phyloP scores from a whole-genome alignment of 2,113 vertebrate genomes.

The Ondatra zibethicus region DNA sequence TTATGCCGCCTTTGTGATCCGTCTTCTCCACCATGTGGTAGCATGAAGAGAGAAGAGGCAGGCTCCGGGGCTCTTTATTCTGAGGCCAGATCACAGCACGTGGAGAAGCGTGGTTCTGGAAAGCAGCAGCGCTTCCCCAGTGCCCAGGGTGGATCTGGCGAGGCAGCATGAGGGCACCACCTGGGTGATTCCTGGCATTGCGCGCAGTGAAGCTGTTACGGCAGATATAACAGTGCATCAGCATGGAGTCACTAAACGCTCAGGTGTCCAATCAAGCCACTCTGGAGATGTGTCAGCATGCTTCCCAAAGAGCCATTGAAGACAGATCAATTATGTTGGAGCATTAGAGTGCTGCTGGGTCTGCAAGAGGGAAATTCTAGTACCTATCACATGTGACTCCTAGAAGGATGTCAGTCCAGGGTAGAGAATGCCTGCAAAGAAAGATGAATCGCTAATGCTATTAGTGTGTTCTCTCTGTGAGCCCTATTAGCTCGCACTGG shows the following conservation, averaged over 20 bases:
- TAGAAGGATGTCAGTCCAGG: neutral
- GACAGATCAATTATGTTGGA: slow-evolving; percentile 17
- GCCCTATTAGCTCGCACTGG: neutral
- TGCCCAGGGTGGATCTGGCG: neutral
- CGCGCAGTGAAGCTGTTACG: slow-evolving; percentile 7
- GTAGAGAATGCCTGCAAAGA: neutral
- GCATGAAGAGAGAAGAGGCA: slow-evolving; percentile 1
- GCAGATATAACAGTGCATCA: slow-evolving; percentile 40
- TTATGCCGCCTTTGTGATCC: slow-evolving; percentile 50
- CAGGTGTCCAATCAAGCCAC: slow-evolving; percentile 64
- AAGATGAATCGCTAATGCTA: neutral
- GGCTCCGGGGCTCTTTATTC: neutral
- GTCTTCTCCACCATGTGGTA: slow-evolving; percentile 49
- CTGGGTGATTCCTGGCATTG: neutral
- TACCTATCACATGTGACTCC: neutral
- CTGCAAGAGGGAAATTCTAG: neutral
- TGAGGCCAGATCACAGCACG: slow-evolving; percentile 53
- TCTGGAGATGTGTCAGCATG: slow-evolving; percentile 40
- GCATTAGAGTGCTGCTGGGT: neutral
- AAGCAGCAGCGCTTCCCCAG: neutral
- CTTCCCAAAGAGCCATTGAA: slow-evolving; percentile 46
- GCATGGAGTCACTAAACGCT: slow-evolving; percentile 69
- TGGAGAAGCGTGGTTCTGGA: neutral
- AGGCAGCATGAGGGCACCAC: neutral
- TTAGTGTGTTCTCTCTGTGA: neutral